Conservation (phyloP, 1,140 invertebrate genomes). For the Caenorhabditis briggsae region DNA sequence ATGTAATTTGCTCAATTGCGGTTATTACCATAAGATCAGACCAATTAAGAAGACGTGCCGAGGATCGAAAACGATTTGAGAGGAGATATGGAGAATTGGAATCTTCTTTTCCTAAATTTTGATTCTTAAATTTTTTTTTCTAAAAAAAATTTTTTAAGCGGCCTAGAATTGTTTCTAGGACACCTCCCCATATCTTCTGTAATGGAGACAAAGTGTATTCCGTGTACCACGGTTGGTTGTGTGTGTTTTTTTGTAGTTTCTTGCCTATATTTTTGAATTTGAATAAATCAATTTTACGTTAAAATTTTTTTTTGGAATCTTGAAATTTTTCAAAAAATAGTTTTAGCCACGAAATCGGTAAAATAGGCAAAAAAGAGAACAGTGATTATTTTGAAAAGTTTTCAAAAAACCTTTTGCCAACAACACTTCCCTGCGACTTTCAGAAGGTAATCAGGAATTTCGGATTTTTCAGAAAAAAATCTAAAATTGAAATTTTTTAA, state of each 20-base stretch:
- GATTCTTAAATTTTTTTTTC: not conserved
- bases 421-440: no score
- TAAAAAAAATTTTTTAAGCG: not conserved
- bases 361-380: no score
- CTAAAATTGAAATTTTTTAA: no score
- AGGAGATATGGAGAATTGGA: not conserved
- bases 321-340: not conserved
- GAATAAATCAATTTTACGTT: not conserved
- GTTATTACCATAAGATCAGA: constrained; percentile 22
- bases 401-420: no score
- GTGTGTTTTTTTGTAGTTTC: not conserved
- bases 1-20: constrained; percentile 20
- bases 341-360: no score
- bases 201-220: constrained; percentile 49
- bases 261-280: not conserved
- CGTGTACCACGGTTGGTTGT: not conserved
- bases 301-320: not conserved
- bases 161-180: no score
- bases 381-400: not conserved
- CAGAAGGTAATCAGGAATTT: no score
- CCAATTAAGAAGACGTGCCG: constrained; percentile 26
- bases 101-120: constrained; percentile 14
- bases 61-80: not conserved
- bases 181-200: constrained; percentile 32
- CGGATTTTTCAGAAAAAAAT: not conserved